Percentiles rank a stretch among this genome's conserved stretches.
These are phyloP conservation scores for Pegea sp. DNA, from an alignment of 23 tunicate species.

Conservation along the genomic window DNA sequence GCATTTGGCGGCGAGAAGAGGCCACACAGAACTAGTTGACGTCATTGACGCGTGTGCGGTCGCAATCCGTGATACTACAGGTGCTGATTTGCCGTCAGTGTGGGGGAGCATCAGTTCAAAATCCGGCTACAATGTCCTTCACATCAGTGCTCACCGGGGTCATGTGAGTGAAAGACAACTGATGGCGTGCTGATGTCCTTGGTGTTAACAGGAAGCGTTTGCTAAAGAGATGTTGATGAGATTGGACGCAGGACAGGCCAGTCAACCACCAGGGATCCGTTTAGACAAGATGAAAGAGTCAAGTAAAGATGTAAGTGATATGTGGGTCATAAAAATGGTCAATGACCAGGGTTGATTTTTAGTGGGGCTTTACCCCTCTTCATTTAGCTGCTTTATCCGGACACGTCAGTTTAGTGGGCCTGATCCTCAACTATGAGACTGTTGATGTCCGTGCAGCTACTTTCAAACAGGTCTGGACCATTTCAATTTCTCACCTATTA, in stretches of 20 bases:
- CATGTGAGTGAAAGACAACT: constrained; percentile 13
- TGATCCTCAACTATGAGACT: constrained; percentile 79
- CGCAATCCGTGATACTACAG: constrained; percentile 9
- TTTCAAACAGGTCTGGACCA: constrained; percentile 9
- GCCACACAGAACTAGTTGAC: constrained; percentile 61
- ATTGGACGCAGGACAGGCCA: constrained; percentile 44
- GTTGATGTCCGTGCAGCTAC: constrained; percentile 47
- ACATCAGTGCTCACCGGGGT: constrained; percentile 64
- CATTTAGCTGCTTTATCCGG: constrained; percentile 92
- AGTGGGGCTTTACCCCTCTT: constrained; percentile 77
- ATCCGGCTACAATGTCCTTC: constrained; percentile 70
- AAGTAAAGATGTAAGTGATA: neutral
- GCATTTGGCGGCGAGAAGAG: constrained; percentile 62
- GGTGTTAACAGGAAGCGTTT: constrained; percentile 43
- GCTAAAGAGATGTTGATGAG: constrained; percentile 64
- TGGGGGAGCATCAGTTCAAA: constrained; percentile 54
- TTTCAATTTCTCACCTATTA: neutral
- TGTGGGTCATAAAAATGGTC: too few relatives aligned
- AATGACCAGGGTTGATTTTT: neutral
- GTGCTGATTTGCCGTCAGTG: constrained; percentile 3
- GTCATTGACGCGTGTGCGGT: constrained; percentile 17
- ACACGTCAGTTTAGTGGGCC: constrained; percentile 77
- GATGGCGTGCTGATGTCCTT: neutral
- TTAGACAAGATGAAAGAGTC: constrained; percentile 52
- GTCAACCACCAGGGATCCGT: constrained; percentile 42